Evolutionary conservation across 2,888 invertebrate species (phyloP), one percentile per base, ranked within the genome.

Genomic region (Nipponacmea schrenckii): DNA sequence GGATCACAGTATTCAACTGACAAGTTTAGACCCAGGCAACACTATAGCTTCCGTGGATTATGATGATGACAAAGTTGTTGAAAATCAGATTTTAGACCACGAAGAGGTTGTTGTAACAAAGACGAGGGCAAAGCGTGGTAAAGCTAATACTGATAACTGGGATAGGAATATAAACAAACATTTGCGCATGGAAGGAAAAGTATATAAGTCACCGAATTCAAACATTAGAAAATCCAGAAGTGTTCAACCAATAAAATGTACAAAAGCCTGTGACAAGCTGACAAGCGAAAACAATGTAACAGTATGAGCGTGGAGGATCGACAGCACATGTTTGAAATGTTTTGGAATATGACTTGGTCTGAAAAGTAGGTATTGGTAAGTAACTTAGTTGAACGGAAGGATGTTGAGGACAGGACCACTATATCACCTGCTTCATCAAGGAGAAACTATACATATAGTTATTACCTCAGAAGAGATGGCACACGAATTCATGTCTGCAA

Each of bases 181-280:
- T n/a, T 15, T 56, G 56, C n/a, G 15, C n/a, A 56, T 56, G 56
- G 56, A 56, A 56, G 56, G 56, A 56, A 56, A 56, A 56, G 56
- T 20, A 7, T 56, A 56, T 20, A 56, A 5, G 15, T 56, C n/a
- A 31, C 31, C 31, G 8, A 20, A 2, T 56, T 56, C 56, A 20
- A 56, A 56, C n/a, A n/a, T 20, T 56, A 56, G 56, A 56, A 56
- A 56, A 20, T 8, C 8, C 8, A 56, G 56, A 56, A 56, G 8
- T 12, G 20, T 56, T 56, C n/a, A 56, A 20, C 56, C n/a, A n/a
- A n/a, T 8, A n/a, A 4, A 1, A 56, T 8, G 20, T n/a, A 20
- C 15, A 56, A n/a, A 12, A 10, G 20, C 20, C 56, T 20, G 20
- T 56, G 56, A 56, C n/a, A n/a, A 20, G n/a, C n/a, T n/a, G 56